Conservation (phyloP, 1,140 invertebrate species). For the Drosophila baimaii region DNA sequence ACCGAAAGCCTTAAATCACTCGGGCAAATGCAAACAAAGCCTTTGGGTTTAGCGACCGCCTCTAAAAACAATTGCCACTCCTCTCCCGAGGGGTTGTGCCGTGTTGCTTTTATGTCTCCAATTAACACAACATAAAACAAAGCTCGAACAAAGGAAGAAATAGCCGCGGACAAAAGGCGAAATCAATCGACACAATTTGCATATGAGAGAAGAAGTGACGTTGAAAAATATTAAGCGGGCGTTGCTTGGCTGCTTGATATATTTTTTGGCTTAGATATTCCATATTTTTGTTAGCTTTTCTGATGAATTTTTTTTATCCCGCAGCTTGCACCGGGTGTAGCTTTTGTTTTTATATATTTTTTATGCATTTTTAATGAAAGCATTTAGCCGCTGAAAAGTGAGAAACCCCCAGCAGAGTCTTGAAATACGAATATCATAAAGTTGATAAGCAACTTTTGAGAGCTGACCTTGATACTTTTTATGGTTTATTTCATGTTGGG, state of each 20-base stretch:
- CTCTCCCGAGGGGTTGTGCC: constrained; percentile 31
- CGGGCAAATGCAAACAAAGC: constrained; percentile 9
- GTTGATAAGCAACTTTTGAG: constrained; percentile 75
- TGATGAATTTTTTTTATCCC: constrained; percentile 12
- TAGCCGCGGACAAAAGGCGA: constrained; percentile 33
- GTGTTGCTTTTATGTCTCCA: constrained; percentile 31
- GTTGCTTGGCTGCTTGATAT: constrained; percentile 31
- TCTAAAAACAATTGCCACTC: constrained; percentile 16
- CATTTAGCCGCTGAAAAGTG: constrained; percentile 58
- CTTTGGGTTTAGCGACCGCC: constrained; percentile 4
- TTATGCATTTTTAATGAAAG: constrained; percentile 79
- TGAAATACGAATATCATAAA: constrained; percentile 55
- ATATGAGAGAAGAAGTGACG: constrained; percentile 62
- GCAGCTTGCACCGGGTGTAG: constrained; percentile 33
- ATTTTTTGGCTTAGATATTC: constrained; percentile 7
- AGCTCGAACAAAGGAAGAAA: constrained; percentile 48
- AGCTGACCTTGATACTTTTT: constrained; percentile 55
- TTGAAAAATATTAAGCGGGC: constrained; percentile 54
- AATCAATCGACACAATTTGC: constrained; percentile 61
- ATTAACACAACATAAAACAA: constrained; percentile 72
- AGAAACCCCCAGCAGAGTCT: constrained; percentile 31
- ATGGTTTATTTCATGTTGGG: constrained; percentile 12
- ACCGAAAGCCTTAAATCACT: constrained; percentile 25
- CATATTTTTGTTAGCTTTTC: constrained; percentile 24
- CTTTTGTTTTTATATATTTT: constrained; percentile 42